Base-by-base conservation (phyloP, 2,113 vertebrate genomes). In the Sterrhoptilus dennistouni region DNA sequence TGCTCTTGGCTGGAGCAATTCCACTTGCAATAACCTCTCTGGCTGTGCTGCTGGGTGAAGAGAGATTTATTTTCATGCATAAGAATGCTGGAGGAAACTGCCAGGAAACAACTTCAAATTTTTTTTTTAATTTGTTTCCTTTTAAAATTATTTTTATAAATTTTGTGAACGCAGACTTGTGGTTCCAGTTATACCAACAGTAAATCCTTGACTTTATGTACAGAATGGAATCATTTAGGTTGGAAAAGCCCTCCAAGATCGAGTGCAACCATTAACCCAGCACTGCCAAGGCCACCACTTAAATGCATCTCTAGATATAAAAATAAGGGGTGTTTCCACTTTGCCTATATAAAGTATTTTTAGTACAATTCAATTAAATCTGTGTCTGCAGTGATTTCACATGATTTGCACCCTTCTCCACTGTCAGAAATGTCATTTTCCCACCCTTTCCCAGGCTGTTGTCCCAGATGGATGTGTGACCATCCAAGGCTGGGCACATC, bases 381-480 rank as follows among this genome's bases (percentile, higher is more conserved):
- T 29, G 22, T 45, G 40, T 42, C 42, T 75, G 31, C 18, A 61
- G 56, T 27, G 45, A 38, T 85, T 69, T 63, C 33, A 28, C 29
- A 13, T 52, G 75, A 24, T 69, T 77, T 50, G 14, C 0, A 0
- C 22, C 23, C 81, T 78, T 60, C 54, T 56, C 23, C 3, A 1
- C 8, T 20, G 61, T 36, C 77, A 78, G 16, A 56, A 47, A 44
- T 70, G 29, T 5, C 2, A 36, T 71, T 33, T 70, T 12, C 52
- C 24, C 27, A 19, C 52, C 18, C 57, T 64, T 12, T 7, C 54
- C 33, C 59, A 54, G 50, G 25, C 27, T 65, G 22, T 11, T 3
- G 10, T 15, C 31, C 31, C 27, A 0, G 9, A 5, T 6, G 29
- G 54, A 25, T 42, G 29, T 0, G 1, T 63, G 74, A 31, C 53